Evolutionary conservation across 2,113 vertebrate species (phyloP).

Genomic region (Mesitornis unicolor): DNA sequence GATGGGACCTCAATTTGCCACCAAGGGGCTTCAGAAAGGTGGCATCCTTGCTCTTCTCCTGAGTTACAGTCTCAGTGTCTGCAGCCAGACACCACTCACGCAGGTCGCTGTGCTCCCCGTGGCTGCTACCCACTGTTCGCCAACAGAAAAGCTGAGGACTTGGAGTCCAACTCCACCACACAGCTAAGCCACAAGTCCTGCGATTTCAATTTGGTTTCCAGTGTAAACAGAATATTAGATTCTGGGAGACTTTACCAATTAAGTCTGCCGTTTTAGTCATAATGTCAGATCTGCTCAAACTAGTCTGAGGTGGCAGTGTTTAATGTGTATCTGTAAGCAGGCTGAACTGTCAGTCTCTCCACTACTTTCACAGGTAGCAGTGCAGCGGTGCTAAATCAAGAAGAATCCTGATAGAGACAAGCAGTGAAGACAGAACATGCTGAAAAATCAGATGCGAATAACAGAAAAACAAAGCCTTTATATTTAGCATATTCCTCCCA

Average conservation of each 20-base stretch:
- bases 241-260: background rate
- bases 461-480: background rate
- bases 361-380: background rate
- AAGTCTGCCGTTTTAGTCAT: background rate
- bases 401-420: background rate
- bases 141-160: background rate
- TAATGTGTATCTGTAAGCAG: too few species aligned
- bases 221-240: background rate
- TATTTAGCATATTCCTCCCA: background rate
- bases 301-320: background rate
- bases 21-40: background rate
- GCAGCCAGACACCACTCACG: background rate
- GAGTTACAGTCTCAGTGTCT: background rate
- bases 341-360: background rate
- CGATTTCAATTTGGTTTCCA: background rate
- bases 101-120: accelerated
- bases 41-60: background rate
- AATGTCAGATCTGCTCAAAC: background rate
- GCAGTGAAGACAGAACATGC: background rate
- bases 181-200: background rate
- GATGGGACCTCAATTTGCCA: background rate
- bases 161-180: background rate
- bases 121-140: too few species aligned
- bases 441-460: background rate
- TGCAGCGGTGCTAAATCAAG: background rate